Conservation (phyloP, 2,113 vertebrate species). For the Grallaria varia region DNA sequence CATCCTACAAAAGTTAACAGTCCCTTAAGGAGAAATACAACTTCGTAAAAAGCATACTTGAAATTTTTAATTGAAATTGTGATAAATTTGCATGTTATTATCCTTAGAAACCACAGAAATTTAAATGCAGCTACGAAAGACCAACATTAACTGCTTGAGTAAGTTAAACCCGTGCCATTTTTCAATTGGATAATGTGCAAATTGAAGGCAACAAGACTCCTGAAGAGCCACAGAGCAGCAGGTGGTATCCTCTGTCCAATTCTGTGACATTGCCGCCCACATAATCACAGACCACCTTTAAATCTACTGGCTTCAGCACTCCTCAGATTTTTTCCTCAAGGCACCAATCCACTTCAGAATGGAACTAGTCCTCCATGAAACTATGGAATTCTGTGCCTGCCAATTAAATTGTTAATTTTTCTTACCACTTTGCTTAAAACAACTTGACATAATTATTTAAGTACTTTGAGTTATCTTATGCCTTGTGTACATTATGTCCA, state of each 20-base stretch:
- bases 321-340: not conserved
- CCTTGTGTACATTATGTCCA: fast-evolving
- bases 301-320: not conserved
- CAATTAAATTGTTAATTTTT: not conserved
- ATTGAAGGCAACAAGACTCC: not conserved
- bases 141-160: not conserved
- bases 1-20: not conserved
- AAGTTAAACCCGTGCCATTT: not conserved
- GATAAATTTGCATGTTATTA: not conserved
- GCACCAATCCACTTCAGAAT: not conserved
- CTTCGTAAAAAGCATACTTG: not conserved
- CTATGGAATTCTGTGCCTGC: fast-evolving
- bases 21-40: not conserved
- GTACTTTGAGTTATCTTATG: not conserved
- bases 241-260: not conserved
- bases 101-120: not conserved
- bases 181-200: not conserved
- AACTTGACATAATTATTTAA: not conserved
- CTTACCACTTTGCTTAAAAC: not conserved
- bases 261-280: not conserved
- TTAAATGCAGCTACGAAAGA: not conserved
- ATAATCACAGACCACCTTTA: not conserved
- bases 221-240: not conserved
- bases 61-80: not conserved
- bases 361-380: no score